phyloP scores from a whole-genome alignment of 2,797 vertebrate species.

The Chromis chromis region DNA sequence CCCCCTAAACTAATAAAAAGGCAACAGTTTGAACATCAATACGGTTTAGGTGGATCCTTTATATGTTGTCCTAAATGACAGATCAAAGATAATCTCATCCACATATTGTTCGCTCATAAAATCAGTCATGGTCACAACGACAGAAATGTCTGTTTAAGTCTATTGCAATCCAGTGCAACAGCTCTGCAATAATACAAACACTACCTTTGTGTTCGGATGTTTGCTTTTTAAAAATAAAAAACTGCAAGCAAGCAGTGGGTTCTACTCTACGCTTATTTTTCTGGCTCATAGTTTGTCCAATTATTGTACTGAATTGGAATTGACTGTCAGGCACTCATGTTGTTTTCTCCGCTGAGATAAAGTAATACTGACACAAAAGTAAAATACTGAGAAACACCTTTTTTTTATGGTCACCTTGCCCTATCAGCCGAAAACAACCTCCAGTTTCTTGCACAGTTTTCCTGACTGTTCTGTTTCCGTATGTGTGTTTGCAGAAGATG shows the following conservation, averaged over 20 bases:
- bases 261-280: background rate
- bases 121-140: conserved; percentile 19
- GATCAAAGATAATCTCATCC: conserved; percentile 4
- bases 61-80: background rate
- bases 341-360: background rate
- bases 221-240: background rate
- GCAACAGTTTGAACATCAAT: conserved; percentile 8
- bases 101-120: conserved; percentile 4
- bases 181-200: background rate
- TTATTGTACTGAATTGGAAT: background rate
- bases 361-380: background rate
- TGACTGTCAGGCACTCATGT: background rate
- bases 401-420: background rate
- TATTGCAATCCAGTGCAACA: conserved; percentile 31
- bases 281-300: background rate
- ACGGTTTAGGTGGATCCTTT: background rate
- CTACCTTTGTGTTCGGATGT: background rate
- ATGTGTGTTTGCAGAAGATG: conserved; percentile 84
- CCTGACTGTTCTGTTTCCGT: conserved; percentile 18
- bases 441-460: conserved; percentile 3
- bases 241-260: background rate
- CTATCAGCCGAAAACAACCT: background rate
- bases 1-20: conserved; percentile 44
- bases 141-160: conserved; percentile 15
- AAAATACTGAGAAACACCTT: background rate